A percentile compares a stretch with the other conserved stretches of the same genome.
These are phyloP conservation scores for Turdus rufiventris DNA, from an alignment of 2,113 vertebrate genomes.

Conservation along the genomic window DNA sequence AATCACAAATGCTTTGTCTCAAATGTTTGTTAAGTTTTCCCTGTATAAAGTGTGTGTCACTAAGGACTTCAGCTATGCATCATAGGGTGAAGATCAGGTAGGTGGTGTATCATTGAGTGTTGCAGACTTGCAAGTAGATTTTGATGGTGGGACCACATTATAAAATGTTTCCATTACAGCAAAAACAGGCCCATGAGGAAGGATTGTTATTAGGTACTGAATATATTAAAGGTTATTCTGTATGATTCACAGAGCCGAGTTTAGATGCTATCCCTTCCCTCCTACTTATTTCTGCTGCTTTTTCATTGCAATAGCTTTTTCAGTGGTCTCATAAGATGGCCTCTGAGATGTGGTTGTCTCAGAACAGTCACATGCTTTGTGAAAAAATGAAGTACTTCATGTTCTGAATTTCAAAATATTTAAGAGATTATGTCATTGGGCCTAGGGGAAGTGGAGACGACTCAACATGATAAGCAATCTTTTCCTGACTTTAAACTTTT, in stretches of 20 bases:
- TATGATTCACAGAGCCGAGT: slow-evolving; percentile 61
- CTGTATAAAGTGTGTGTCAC: not conserved
- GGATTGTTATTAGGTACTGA: slow-evolving; percentile 56
- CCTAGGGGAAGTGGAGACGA: slow-evolving; percentile 17
- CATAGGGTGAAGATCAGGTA: not conserved
- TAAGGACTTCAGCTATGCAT: not conserved
- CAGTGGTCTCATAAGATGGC: slow-evolving; percentile 29
- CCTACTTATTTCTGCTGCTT: slow-evolving; percentile 59
- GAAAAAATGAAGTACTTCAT: slow-evolving; percentile 48
- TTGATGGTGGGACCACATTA: not conserved
- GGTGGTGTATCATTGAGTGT: not conserved
- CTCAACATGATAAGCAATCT: not conserved
- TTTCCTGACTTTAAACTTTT: not conserved
- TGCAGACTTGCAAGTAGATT: not conserved
- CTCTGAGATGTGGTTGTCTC: slow-evolving; percentile 32
- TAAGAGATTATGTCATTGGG: slow-evolving; percentile 24
- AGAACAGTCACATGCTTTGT: slow-evolving; percentile 8
- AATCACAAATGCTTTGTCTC: not conserved
- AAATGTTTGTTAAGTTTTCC: not conserved
- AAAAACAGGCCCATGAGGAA: not conserved
- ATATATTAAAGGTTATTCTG: slow-evolving; percentile 59
- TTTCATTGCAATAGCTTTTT: slow-evolving; percentile 40
- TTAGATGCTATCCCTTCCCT: slow-evolving; percentile 44
- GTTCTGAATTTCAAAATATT: slow-evolving; percentile 47
- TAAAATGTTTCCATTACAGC: not conserved